phyloP scores from a whole-genome alignment of 2,888 invertebrate species.

The Cryptocephalus moraei region DNA sequence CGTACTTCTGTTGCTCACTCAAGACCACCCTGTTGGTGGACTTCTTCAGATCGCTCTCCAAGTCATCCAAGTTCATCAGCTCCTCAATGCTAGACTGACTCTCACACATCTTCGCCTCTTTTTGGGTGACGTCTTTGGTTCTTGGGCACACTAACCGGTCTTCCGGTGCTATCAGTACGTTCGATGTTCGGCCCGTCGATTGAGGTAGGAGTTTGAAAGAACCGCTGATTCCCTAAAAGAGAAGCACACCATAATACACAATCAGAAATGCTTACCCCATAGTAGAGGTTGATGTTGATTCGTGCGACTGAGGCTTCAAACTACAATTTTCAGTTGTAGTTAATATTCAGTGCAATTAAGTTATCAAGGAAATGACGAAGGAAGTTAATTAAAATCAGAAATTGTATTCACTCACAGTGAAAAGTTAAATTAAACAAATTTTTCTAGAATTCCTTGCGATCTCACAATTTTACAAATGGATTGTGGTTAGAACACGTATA shows the following conservation, averaged over 20 bases:
- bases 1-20: slow-evolving; percentile 48
- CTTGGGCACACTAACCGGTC: neutral
- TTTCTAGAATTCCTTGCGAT: neutral
- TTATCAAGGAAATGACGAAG: too few species aligned
- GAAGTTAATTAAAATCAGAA: neutral
- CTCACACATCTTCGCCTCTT: slow-evolving; percentile 33
- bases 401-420: neutral
- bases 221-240: slow-evolving; percentile 47
- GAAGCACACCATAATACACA: neutral
- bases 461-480: too few species aligned
- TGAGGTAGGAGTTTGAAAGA: slow-evolving; percentile 66
- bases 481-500: too few species aligned
- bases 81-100: slow-evolving; percentile 41
- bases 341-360: too few species aligned
- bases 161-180: slow-evolving; percentile 25
- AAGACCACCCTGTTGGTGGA: slow-evolving; percentile 25
- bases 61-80: slow-evolving; percentile 30
- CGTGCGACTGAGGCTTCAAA: too few species aligned
- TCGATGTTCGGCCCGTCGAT: slow-evolving; percentile 47
- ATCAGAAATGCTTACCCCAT: too few species aligned
- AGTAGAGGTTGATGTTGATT: too few species aligned
- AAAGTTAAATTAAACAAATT: neutral
- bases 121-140: slow-evolving; percentile 4
- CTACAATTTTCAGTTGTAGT: too few species aligned
- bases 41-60: slow-evolving; percentile 27